Evolutionary conservation across 2,888 invertebrate species (phyloP).

Genomic region (Tortrix viridana): DNA sequence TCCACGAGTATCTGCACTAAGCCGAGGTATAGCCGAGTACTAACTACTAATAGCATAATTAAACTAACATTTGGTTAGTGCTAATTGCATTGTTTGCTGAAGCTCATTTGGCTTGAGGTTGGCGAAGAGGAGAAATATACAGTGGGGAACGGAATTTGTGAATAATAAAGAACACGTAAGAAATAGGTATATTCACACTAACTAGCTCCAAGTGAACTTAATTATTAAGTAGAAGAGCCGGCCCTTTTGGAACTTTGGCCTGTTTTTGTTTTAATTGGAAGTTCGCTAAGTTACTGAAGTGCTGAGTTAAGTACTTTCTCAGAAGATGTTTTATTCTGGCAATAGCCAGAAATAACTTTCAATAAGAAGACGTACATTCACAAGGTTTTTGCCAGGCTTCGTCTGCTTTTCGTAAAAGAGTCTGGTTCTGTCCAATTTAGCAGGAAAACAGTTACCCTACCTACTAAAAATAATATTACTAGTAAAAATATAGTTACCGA

Average conservation of each 20-base stretch:
- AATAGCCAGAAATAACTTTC: not conserved
- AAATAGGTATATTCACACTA: not conserved
- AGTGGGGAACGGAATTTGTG: not conserved
- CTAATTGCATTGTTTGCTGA: conserved; percentile 35
- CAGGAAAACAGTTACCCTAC: too few species aligned
- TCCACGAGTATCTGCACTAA: conserved; percentile 10
- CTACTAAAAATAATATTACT: too few species aligned
- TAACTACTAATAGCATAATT: conserved; percentile 32
- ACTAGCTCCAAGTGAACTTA: conserved; percentile 4
- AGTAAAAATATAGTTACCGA: too few species aligned
- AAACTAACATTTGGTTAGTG: conserved; percentile 35
- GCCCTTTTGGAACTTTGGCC: conserved; percentile 5
- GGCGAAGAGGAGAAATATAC: conserved; percentile 21
- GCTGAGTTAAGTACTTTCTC: not conserved
- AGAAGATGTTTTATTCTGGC: too few species aligned
- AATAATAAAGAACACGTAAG: not conserved
- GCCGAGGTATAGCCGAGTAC: conserved; percentile 1
- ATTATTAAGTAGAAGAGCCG: conserved; percentile 15
- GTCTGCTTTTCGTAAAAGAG: too few species aligned
- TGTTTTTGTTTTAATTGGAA: conserved; percentile 14
- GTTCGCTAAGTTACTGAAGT: not conserved
- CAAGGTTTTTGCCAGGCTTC: not conserved
- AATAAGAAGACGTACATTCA: not conserved
- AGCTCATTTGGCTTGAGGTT: conserved; percentile 28
- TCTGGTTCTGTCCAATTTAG: too few species aligned